Percentiles rank a stretch among this genome's conserved stretches.
Conservation (phyloP, 2,797 vertebrate species). For the Galagoides demidoff region DNA sequence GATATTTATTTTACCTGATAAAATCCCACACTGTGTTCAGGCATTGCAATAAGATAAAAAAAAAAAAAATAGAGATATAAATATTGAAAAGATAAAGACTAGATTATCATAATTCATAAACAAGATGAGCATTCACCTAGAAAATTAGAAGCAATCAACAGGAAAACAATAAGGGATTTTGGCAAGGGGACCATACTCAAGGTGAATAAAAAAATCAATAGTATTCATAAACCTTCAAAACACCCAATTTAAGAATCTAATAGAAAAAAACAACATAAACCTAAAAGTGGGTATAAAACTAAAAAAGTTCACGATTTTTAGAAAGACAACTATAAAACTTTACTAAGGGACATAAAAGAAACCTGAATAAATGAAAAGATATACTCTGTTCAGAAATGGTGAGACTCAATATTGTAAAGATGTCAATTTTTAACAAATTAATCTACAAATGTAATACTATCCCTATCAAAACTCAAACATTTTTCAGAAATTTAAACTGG, state of each 20-base stretch:
- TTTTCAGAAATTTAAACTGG: background rate
- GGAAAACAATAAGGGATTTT: background rate
- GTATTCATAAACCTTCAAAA: slow-evolving; percentile 17
- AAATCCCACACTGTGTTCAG: background rate
- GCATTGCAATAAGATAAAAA: background rate
- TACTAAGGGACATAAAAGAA: slow-evolving; percentile 52
- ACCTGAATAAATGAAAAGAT: slow-evolving; percentile 40
- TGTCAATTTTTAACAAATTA: slow-evolving; percentile 17
- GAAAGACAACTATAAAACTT: slow-evolving; percentile 65
- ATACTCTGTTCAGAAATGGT: slow-evolving; percentile 24
- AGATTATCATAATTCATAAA: slow-evolving; percentile 28
- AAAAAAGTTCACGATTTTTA: slow-evolving; percentile 59
- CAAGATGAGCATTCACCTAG: slow-evolving; percentile 20
- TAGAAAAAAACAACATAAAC: slow-evolving; percentile 46
- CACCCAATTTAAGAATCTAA: slow-evolving; percentile 63
- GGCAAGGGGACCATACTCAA: background rate
- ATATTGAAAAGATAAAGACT: background rate
- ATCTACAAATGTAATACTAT: background rate
- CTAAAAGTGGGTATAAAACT: slow-evolving; percentile 41
- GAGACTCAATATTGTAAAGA: background rate
- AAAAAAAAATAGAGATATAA: background rate
- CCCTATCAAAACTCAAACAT: background rate
- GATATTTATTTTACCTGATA: background rate
- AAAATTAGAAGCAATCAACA: slow-evolving; percentile 40
- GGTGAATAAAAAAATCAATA: slow-evolving; percentile 68